A percentile compares a stretch with the other conserved stretches of the same genome.
Conservation (phyloP, 1,140 invertebrate species). For the Bombus haemorrhoidalis region DNA sequence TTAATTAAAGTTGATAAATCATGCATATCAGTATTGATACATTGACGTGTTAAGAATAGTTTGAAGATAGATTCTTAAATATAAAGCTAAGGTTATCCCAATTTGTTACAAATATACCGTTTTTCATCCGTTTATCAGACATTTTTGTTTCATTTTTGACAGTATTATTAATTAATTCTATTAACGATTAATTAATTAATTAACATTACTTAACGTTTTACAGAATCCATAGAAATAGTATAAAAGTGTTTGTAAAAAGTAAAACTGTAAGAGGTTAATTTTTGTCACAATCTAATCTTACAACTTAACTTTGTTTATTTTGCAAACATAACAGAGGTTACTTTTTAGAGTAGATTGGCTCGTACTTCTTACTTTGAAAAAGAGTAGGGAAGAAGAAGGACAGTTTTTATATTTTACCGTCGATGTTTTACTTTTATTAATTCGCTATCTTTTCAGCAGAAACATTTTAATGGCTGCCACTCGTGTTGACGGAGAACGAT, state of each 20-base stretch:
- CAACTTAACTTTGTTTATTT: background rate
- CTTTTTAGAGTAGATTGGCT: background rate
- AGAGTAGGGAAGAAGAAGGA: too few species aligned
- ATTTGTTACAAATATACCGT: background rate
- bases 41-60: background rate
- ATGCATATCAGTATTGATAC: background rate
- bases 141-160: background rate
- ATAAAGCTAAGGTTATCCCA: background rate
- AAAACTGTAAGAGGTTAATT: background rate
- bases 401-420: background rate
- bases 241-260: background rate
- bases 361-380: background rate
- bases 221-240: background rate
- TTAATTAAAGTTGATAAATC: background rate
- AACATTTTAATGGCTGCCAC: conserved; percentile 16
- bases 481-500: conserved; percentile 2
- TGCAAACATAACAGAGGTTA: background rate
- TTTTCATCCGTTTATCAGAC: background rate
- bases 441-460: background rate
- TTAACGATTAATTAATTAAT: too few species aligned
- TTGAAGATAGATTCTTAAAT: background rate
- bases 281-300: background rate
- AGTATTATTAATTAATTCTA: background rate
- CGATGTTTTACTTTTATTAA: conserved; percentile 5
- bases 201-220: background rate